A percentile compares a stretch with the other conserved stretches of the same genome.
Conservation (phyloP, 2,888 invertebrate genomes). For the Eucriotettix oculatus region DNA sequence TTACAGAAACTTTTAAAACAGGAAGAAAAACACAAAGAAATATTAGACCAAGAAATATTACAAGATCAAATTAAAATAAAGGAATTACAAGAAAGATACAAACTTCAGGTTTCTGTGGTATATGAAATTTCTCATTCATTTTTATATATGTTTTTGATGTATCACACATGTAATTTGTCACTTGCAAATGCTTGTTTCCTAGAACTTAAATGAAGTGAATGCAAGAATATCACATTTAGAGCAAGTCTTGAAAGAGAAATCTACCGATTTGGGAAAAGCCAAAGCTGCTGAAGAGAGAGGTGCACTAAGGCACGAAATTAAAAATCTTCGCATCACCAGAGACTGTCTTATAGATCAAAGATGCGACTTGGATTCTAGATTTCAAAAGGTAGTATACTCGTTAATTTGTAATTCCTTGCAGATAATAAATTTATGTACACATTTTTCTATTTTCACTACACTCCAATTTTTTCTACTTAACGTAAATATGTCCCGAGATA, state of each 20-base stretch:
- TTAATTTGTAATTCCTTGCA: no score
- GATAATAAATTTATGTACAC: no score
- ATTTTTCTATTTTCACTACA: no score
- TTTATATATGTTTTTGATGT: no score
- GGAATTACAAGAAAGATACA: slow-evolving; percentile 26
- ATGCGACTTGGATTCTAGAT: slow-evolving; percentile 54
- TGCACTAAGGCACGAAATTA: slow-evolving; percentile 58
- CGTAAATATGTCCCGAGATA: no score
- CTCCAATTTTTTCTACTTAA: no score
- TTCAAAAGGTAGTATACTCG: slow-evolving; percentile 33
- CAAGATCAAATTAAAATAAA: slow-evolving; percentile 31
- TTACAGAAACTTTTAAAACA: slow-evolving; percentile 54
- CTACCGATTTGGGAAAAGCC: slow-evolving; percentile 43
- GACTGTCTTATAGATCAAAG: slow-evolving; percentile 63
- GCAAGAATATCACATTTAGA: slow-evolving; percentile 50
- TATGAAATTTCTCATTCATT: no score
- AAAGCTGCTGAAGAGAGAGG: slow-evolving; percentile 41
- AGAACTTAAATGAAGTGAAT: slow-evolving; percentile 33
- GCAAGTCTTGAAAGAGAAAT: slow-evolving; percentile 51
- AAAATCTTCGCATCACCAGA: slow-evolving; percentile 58
- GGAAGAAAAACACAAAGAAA: slow-evolving; percentile 53
- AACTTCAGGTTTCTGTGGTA: not conserved
- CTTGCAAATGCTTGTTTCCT: no score
- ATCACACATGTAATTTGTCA: no score
- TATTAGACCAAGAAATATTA: slow-evolving; percentile 46